Evolutionary conservation across 2,797 vertebrate species (phyloP).

Genomic region (Aplochiton taeniatus): DNA sequence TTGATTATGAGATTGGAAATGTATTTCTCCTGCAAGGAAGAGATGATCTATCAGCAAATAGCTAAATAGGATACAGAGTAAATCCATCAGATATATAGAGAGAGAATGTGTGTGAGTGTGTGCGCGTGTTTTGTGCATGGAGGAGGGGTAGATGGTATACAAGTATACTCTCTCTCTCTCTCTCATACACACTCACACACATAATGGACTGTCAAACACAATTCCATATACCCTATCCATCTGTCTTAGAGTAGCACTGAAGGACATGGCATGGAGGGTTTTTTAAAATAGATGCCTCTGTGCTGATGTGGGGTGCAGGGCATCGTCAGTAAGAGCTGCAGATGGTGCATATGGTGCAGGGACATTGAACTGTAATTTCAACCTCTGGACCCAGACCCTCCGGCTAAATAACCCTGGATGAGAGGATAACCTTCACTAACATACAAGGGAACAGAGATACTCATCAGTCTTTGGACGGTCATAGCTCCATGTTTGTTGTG

Average conservation of each 20-base stretch:
- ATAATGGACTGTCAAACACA: neutral
- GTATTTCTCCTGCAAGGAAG: no score
- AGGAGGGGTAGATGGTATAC: no score
- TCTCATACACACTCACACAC: neutral
- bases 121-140: no score
- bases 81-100: no score
- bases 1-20: no score
- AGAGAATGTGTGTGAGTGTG: no score
- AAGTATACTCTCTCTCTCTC: neutral
- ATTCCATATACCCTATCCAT: neutral
- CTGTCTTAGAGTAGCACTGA: neutral
- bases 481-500: neutral
- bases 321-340: neutral
- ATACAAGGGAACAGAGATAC: neutral
- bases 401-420: neutral
- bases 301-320: neutral
- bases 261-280: no score
- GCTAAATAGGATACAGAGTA: no score
- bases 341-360: neutral
- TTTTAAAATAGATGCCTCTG: no score
- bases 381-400: neutral
- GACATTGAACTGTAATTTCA: neutral
- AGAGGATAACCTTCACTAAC: neutral
- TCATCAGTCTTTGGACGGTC: neutral
- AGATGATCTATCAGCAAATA: no score